Evolutionary conservation across 2,797 vertebrate genomes (phyloP), one percentile per base, ranked within the genome.

Genomic region (Sebastolobus altivelis): DNA sequence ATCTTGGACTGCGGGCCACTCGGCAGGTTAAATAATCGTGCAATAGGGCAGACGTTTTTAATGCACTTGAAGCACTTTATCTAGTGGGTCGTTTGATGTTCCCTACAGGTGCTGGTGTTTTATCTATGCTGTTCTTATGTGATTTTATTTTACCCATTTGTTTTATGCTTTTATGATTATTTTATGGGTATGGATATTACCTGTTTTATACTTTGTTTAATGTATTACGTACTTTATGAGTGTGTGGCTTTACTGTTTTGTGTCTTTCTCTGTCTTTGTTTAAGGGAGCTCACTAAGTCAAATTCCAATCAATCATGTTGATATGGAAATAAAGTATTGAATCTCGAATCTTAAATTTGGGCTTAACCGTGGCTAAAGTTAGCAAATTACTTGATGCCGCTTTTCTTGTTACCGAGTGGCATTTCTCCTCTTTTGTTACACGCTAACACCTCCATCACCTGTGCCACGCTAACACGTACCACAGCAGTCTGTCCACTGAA

Each of bases 1-100:
- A 38, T 37, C 1, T 13, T 22, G 60, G 31, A 37, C 18, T 13
- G 20, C 60, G 5, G 20, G 59, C 31, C 31, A 37, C 60, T 63
- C 13, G 7, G 62, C 38, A 20, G 14, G 38, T 65, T 46, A 18
- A 20, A 29, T 27, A 29, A 46, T 25, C 43, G 62, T 9, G 62
- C 13, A 37, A 8, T 49, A 49, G 18, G 46, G 46, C 46, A 14
- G 61, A 22, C 22, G 22, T 18, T 43, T 65, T 22, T 27, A 25
- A 62, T 35, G 33, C 60, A 38, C 61, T 65, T 16, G n/a, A 38
- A 40, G 62, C 37, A 40, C 61, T 63, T 63, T 14, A 38, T 63
- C 35, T 37, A 12, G 60, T 22, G 33, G 61, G 61, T 13, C 20
- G 61, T 40, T 63, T 25, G 37, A 14, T 62, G 59, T 11, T 25